Percentiles rank a stretch among this genome's conserved stretches.
Evolutionary conservation across 1,140 invertebrate species (phyloP).

Genomic region (Planococcus citri): DNA sequence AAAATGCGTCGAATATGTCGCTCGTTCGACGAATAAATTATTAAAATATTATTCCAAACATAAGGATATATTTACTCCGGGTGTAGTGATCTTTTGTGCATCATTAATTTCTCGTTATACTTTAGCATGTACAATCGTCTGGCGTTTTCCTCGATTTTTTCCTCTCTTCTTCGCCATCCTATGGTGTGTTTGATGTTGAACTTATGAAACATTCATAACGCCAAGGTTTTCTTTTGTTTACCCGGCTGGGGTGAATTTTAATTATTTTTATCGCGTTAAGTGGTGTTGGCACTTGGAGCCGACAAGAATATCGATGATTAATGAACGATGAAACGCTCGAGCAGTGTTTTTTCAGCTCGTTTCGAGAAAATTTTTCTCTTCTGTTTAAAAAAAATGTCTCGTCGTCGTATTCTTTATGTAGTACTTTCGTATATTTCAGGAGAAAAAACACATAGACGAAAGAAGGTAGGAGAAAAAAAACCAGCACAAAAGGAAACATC

Average conservation of each 20-base stretch:
- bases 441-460: no score
- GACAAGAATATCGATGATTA: no score
- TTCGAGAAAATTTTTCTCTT: no score
- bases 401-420: no score
- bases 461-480: no score
- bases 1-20: not conserved
- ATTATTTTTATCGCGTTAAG: not conserved
- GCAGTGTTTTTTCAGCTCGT: no score
- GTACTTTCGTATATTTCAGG: no score
- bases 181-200: not conserved
- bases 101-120: conserved; percentile 3
- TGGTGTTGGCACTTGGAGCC: no score
- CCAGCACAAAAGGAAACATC: no score
- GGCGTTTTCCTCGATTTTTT: not conserved
- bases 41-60: not conserved
- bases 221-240: not conserved
- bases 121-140: not conserved
- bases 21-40: not conserved
- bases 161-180: not conserved
- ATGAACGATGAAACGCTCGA: no score
- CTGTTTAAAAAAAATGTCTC: no score
- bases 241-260: not conserved
- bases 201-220: not conserved
- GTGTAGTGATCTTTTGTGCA: not conserved
- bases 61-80: no score